A percentile compares a stretch with the other conserved stretches of the same genome.
Conservation (phyloP, 2,113 vertebrate genomes). For the Ceyx melanurus region DNA sequence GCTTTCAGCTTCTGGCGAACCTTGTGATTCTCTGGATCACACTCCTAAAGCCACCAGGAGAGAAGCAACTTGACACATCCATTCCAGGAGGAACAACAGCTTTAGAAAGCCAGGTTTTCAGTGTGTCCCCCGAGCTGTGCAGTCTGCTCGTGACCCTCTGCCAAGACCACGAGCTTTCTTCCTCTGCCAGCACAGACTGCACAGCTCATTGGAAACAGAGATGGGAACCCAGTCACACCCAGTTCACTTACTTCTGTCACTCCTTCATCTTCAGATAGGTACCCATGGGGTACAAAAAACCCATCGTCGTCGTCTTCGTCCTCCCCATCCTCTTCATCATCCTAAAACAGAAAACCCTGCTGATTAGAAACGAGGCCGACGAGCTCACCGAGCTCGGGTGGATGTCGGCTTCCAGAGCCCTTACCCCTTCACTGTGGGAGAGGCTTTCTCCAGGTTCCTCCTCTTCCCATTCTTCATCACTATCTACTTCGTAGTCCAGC, state of each 20-base stretch:
- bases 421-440: conserved; percentile 96
- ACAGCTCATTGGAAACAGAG: background rate
- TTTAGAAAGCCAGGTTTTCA: background rate
- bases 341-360: conserved; percentile 64
- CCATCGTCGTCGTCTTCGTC: conserved; percentile 95
- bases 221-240: background rate
- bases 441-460: conserved; percentile 97
- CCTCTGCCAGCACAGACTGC: background rate
- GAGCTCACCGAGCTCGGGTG: fast-evolving
- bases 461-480: conserved; percentile 98
- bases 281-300: conserved; percentile 97
- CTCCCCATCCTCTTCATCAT: conserved; percentile 91
- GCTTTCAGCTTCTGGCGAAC: conserved; percentile 92
- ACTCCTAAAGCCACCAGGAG: conserved; percentile 74
- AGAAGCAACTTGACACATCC: fast-evolving
- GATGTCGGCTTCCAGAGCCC: background rate
- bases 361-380: background rate
- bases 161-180: background rate
- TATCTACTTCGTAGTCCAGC: conserved; percentile 96
- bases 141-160: background rate
- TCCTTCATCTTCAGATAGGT: conserved; percentile 95
- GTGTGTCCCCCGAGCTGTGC: background rate
- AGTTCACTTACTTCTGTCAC: conserved; percentile 79
- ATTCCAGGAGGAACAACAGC: background rate
- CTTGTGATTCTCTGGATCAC: conserved; percentile 91